Conservation (phyloP, 2,113 vertebrate species). For the Fregetta grallaria region DNA sequence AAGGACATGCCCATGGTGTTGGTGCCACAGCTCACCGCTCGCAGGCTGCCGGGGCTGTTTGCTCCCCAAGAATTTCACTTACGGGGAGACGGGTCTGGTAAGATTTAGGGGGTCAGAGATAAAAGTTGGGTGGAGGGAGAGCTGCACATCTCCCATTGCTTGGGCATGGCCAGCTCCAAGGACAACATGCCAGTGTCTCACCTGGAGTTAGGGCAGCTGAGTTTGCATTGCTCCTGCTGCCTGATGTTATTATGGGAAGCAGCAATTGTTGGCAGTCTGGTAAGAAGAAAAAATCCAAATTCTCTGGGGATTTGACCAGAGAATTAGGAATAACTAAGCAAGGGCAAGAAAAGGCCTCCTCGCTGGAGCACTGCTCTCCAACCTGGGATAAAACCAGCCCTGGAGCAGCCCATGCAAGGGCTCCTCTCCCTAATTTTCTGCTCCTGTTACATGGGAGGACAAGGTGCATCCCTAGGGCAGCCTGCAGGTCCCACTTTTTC, state of each 20-base stretch:
- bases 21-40: not conserved
- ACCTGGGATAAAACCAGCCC: not conserved
- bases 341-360: not conserved
- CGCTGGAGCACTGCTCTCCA: not conserved
- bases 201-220: not conserved
- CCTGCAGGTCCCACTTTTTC: not conserved
- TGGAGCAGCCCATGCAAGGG: not conserved
- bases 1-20: rapidly evolving
- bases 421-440: not conserved
- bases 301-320: not conserved
- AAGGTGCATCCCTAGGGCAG: not conserved
- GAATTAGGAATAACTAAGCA: not conserved
- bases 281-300: not conserved
- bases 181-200: not conserved
- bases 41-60: not conserved
- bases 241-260: no score
- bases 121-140: not conserved
- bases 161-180: not conserved
- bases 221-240: not conserved
- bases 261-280: not conserved
- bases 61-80: not conserved
- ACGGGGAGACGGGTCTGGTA: rapidly evolving
- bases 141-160: not conserved
- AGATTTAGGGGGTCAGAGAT: not conserved
- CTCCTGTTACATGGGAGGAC: not conserved